Conservation (phyloP, 2,797 vertebrate genomes). For the Buphagus erythrorhynchus region DNA sequence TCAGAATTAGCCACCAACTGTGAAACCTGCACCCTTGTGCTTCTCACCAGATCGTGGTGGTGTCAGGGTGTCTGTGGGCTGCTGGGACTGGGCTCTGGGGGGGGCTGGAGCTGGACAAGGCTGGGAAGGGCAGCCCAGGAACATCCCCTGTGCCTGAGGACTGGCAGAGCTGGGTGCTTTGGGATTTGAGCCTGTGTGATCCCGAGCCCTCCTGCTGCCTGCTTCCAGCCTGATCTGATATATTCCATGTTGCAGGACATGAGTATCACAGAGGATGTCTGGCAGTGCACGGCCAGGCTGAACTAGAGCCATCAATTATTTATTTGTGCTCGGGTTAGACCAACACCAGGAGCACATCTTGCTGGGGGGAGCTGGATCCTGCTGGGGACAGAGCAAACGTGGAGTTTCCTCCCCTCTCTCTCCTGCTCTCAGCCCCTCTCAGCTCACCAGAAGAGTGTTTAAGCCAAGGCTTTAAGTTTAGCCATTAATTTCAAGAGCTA, state of each 20-base stretch:
- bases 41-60: neutral
- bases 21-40: neutral
- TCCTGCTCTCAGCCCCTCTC: neutral
- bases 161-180: neutral
- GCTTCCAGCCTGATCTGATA: neutral
- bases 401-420: neutral
- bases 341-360: accelerated
- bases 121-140: neutral
- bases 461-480: neutral
- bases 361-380: neutral
- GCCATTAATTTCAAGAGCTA: neutral
- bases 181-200: neutral
- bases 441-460: neutral
- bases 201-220: neutral
- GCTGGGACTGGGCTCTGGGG: neutral
- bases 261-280: accelerated
- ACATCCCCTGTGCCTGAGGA: neutral
- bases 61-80: neutral
- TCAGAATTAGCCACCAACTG: neutral
- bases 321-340: neutral
- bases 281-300: accelerated
- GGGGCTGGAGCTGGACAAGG: neutral
- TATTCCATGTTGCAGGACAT: accelerated
- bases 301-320: neutral
- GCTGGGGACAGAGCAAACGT: neutral